A percentile compares a stretch with the other conserved stretches of the same genome.
Conservation (phyloP, 2,888 invertebrate genomes). For the Himalopsyche tibetana region DNA sequence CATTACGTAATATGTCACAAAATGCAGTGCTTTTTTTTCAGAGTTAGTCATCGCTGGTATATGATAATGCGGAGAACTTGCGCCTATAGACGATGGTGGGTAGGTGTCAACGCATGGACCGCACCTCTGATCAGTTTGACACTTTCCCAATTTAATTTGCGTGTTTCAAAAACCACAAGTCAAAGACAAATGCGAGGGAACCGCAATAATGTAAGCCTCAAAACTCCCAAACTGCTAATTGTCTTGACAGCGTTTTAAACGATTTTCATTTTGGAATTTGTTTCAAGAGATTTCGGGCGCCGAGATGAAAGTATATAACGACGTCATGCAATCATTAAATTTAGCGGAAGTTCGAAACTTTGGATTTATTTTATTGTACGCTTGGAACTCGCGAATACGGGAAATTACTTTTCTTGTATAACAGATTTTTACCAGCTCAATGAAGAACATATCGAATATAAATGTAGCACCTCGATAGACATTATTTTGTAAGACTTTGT, state of each 20-base stretch:
- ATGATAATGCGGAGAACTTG: slow-evolving; percentile 9
- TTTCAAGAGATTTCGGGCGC: background rate
- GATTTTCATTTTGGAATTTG: slow-evolving; percentile 24
- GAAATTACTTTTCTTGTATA: too few relatives aligned
- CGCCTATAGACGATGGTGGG: background rate
- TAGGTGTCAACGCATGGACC: slow-evolving; percentile 44
- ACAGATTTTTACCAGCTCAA: too few relatives aligned
- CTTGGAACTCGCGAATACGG: too few relatives aligned
- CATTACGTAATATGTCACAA: too few relatives aligned
- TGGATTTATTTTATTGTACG: too few relatives aligned
- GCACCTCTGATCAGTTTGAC: slow-evolving; percentile 58
- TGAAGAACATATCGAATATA: too few relatives aligned
- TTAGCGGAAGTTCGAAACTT: too few relatives aligned
- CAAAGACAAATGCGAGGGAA: slow-evolving; percentile 56
- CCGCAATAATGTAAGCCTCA: slow-evolving; percentile 32
- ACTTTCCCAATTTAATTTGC: slow-evolving; percentile 65
- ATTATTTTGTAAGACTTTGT: too few relatives aligned
- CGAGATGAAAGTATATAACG: background rate
- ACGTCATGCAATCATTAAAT: too few relatives aligned
- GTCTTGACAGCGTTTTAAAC: slow-evolving; percentile 34
- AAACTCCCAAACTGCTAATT: slow-evolving; percentile 29
- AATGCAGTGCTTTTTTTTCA: background rate
- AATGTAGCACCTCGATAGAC: too few relatives aligned
- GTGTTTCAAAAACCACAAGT: slow-evolving; percentile 60
- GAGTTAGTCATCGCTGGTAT: background rate